Evolutionary conservation across 2,888 invertebrate species (phyloP).

Genomic region (Ochropleura leucogaster): DNA sequence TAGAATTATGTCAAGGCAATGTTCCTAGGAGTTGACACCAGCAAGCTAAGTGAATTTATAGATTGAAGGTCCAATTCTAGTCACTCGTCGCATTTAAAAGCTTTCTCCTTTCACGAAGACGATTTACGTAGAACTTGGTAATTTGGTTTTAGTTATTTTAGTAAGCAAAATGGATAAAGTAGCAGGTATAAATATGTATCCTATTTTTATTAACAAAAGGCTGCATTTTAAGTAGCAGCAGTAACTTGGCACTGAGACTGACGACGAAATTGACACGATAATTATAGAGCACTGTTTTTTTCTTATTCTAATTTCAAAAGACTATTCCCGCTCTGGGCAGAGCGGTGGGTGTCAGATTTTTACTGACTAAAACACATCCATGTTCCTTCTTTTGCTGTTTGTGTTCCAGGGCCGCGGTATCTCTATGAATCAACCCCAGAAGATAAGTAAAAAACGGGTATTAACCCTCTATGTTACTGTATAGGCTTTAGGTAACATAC

Average conservation of each 20-base stretch:
- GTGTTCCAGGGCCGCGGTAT: too few species aligned
- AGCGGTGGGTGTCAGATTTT: too few species aligned
- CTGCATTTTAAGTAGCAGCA: background rate
- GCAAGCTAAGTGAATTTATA: conserved; percentile 42
- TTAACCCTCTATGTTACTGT: too few species aligned
- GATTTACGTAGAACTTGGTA: conserved; percentile 9
- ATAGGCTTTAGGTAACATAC: too few species aligned
- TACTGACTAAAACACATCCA: too few species aligned
- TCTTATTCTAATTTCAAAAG: too few species aligned
- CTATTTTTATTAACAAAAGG: background rate
- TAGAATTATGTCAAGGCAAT: conserved; percentile 11
- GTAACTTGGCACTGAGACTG: background rate
- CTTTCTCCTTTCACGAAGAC: conserved; percentile 19
- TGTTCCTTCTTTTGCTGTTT: too few species aligned
- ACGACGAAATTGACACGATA: background rate
- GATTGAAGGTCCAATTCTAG: conserved; percentile 27
- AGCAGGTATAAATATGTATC: background rate
- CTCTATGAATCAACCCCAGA: too few species aligned
- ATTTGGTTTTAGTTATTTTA: background rate
- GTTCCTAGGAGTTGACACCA: background rate
- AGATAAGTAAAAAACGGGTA: too few species aligned
- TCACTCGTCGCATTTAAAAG: conserved; percentile 11
- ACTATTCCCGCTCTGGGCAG: too few species aligned
- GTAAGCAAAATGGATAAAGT: background rate
- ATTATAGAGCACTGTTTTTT: background rate